Evolutionary conservation across 2,888 invertebrate genomes (phyloP).

Genomic region (Caenorhabditis panamensis): DNA sequence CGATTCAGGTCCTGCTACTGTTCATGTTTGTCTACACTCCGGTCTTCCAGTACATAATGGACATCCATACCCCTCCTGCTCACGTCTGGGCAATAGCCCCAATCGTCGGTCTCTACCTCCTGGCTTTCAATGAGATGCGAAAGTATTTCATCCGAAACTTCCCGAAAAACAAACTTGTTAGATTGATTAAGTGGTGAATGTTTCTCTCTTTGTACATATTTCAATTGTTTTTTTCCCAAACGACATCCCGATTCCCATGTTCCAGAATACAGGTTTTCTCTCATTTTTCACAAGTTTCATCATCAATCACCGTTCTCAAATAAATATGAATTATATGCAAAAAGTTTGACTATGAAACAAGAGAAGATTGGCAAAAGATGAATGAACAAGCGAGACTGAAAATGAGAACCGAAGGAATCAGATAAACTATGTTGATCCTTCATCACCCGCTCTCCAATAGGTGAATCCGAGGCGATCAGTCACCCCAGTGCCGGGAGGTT

Average conservation of each 20-base stretch:
- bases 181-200: constrained; percentile 71
- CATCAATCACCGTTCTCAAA: constrained; percentile 3
- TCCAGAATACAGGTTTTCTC: constrained; percentile 29
- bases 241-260: constrained; percentile 45
- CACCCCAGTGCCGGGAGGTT: too few relatives aligned
- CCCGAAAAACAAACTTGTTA: constrained; percentile 65
- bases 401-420: too few relatives aligned
- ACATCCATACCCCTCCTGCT: constrained; percentile 78
- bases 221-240: constrained; percentile 6
- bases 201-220: constrained; percentile 24
- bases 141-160: constrained; percentile 75
- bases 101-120: constrained; percentile 75
- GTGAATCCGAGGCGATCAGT: too few relatives aligned
- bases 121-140: constrained; percentile 78
- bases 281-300: not conserved
- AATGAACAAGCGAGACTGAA: too few relatives aligned
- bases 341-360: not conserved
- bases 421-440: too few relatives aligned
- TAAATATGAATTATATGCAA: too few relatives aligned
- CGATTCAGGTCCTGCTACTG: constrained; percentile 74
- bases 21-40: constrained; percentile 80
- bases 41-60: constrained; percentile 80
- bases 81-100: constrained; percentile 74
- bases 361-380: too few relatives aligned
- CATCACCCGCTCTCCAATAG: too few relatives aligned